These are phyloP conservation scores for Lepus americanus DNA, from an alignment of 2,113 vertebrate species.

Conservation along the genomic window DNA sequence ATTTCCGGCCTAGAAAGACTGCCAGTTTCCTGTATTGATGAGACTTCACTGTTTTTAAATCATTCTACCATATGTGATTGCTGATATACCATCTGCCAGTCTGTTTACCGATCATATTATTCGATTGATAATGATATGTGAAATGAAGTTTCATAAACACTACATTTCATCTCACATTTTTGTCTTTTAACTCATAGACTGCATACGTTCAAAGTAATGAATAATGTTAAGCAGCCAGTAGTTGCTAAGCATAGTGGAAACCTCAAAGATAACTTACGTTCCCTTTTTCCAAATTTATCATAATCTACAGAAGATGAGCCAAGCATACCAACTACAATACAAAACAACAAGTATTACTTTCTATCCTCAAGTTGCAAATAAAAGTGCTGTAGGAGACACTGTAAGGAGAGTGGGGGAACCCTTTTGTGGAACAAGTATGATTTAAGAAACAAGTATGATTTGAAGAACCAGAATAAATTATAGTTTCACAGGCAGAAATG, in stretches of 20 bases:
- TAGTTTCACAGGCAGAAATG: background rate
- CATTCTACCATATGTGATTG: background rate
- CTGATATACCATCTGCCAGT: background rate
- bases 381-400: background rate
- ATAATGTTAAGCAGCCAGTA: conserved; percentile 20
- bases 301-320: background rate
- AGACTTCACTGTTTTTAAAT: background rate
- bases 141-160: conserved; percentile 12
- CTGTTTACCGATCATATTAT: background rate
- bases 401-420: background rate
- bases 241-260: background rate
- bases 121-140: background rate
- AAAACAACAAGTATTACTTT: background rate
- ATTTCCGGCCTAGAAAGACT: background rate
- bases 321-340: background rate
- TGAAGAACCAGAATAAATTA: background rate
- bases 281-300: conserved; percentile 31
- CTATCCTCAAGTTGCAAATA: background rate
- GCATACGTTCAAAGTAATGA: background rate
- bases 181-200: conserved; percentile 16
- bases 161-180: conserved; percentile 25
- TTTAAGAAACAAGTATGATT: background rate
- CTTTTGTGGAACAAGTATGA: background rate
- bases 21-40: background rate
- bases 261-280: background rate